A percentile compares a stretch with the other conserved stretches of the same genome.
Evolutionary conservation across 2,888 invertebrate species (phyloP).

Genomic region (Andrena haemorrhoa): DNA sequence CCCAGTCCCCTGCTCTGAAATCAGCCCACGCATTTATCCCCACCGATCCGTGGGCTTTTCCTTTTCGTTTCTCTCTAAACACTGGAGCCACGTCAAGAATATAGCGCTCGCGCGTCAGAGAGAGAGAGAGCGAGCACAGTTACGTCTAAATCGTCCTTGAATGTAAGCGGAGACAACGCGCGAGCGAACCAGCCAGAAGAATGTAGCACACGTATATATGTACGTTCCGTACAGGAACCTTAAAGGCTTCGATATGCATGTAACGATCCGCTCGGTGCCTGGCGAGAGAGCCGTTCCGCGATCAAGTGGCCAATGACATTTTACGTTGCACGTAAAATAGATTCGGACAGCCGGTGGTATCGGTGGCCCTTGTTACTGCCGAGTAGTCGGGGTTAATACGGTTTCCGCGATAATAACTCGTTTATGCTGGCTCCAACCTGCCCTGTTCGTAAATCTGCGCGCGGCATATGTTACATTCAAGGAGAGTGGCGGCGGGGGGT

Average conservation of each 20-base stretch:
- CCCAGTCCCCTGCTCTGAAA: neutral
- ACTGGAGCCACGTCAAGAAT: slow-evolving; percentile 12
- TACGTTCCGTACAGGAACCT: slow-evolving; percentile 28
- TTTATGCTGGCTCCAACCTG: slow-evolving; percentile 51
- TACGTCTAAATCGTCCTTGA: slow-evolving; percentile 64
- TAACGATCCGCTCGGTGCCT: slow-evolving; percentile 12
- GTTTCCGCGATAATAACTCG: slow-evolving; percentile 63
- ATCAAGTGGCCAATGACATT: slow-evolving; percentile 45
- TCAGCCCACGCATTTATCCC: neutral
- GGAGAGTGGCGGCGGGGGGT: neutral
- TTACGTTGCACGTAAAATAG: slow-evolving; percentile 32
- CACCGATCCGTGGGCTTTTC: neutral
- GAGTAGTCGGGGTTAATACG: slow-evolving; percentile 56
- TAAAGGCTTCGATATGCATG: slow-evolving; percentile 28
- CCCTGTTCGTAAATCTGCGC: slow-evolving; percentile 44
- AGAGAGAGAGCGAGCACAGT: slow-evolving; percentile 13
- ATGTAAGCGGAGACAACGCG: slow-evolving; percentile 57
- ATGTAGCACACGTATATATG: slow-evolving; percentile 30
- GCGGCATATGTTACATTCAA: slow-evolving; percentile 37
- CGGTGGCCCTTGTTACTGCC: slow-evolving; percentile 49
- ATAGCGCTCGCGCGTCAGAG: neutral
- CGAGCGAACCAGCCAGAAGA: slow-evolving; percentile 40
- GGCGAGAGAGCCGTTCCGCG: slow-evolving; percentile 1
- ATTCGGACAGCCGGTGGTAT: slow-evolving; percentile 36
- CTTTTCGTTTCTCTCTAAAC: slow-evolving; percentile 5